A percentile compares a stretch with the other conserved stretches of the same genome.
Conservation (phyloP, 2,888 invertebrate species). For the Dryadula phaetusa region DNA sequence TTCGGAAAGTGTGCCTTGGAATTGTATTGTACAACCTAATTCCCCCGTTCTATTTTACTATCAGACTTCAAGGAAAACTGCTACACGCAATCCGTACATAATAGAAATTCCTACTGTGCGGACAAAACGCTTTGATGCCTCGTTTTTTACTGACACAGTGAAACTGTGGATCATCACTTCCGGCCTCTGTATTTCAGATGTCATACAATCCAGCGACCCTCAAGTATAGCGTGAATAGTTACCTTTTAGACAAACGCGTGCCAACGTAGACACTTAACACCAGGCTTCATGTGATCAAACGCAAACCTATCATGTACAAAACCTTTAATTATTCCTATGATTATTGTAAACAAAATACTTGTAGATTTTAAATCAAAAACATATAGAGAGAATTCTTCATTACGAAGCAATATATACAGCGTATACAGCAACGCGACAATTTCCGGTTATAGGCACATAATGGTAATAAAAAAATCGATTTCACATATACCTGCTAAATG, state of each 20-base stretch:
- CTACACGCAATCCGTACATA: neutral
- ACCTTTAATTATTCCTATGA: too few relatives aligned
- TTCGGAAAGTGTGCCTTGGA: too few relatives aligned
- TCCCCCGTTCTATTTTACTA: too few relatives aligned
- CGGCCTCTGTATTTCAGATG: neutral
- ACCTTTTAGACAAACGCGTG: neutral
- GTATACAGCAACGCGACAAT: neutral
- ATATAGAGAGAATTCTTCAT: neutral
- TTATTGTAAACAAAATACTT: too few relatives aligned
- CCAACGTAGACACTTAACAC: neutral
- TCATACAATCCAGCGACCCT: neutral
- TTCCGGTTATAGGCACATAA: neutral
- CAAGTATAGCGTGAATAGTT: neutral
- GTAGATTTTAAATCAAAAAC: too few relatives aligned
- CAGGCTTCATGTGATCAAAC: too few relatives aligned
- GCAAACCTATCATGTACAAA: too few relatives aligned
- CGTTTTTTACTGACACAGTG: neutral
- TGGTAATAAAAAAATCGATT: slow-evolving; percentile 11
- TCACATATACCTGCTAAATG: neutral
- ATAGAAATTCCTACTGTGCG: neutral
- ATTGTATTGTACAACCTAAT: too few relatives aligned
- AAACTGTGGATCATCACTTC: neutral
- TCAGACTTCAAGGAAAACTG: too few relatives aligned
- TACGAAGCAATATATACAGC: neutral
- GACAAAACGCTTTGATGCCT: neutral